Evolutionary conservation across 23 tunicate species (phyloP), one percentile per base, ranked within the genome.

Genomic region (Ciona savignyi): DNA sequence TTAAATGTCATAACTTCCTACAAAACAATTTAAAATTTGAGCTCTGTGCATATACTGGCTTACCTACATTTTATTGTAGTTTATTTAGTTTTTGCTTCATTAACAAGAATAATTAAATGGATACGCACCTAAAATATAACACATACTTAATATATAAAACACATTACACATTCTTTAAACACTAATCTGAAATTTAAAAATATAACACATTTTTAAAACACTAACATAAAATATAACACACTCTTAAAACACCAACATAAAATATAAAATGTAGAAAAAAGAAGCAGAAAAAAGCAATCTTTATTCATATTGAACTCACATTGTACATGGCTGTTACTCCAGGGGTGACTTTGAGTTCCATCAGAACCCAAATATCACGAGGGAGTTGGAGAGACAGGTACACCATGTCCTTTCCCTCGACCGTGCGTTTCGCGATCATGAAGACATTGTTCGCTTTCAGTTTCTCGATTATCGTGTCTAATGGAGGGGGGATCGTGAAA

Each of bases 351-450:
- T 88, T 91, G 56, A 91, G 76, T 35, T 91, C 97, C 86, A 88
- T 88, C 3, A 91, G 83, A 20, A 91, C 86, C 98, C 98, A 93
- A 70, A 93, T 81, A 23, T 74, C 98, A 21, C 76, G 71, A 3
- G 98, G 83, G 3, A 93, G 81, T 56, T 77, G 79, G 64, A 93
- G 63, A 25, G 93, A 86, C 73, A 86, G 32, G 74, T 93, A 93
- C 35, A 93, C 81, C 98, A 93, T 93, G 85, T 93, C 98, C 35
- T 86, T 86, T 60, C 88, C 89, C 27, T 93, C 98, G 24, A 93
- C 98, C 33, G 94, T 93, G 0, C 98, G 88, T 73, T 93, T 86
- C 4, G 98, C 98, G 74, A 93, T 86, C 84, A 83, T 79, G 79
- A 93, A 93, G 21, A 93, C 93, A 80, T 93, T 93, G 82, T 86